These are phyloP conservation scores for Chloroclystis v-ata DNA, from an alignment of 2,888 invertebrate genomes.

Conservation along the genomic window DNA sequence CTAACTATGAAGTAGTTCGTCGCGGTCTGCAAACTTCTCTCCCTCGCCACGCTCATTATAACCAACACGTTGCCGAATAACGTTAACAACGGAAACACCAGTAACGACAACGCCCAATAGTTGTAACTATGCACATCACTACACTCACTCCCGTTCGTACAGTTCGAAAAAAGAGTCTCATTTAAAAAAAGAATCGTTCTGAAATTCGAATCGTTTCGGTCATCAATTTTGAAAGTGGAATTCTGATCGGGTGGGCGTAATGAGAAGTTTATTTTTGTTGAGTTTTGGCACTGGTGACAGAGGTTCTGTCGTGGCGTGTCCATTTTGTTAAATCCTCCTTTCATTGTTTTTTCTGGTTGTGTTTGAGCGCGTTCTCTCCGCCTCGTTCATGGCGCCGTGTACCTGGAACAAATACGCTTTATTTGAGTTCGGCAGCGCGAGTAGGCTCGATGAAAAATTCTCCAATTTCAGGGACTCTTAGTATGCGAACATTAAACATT, in stretches of 20 bases:
- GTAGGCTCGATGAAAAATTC: slow-evolving; percentile 15
- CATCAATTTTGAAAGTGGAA: slow-evolving; percentile 30
- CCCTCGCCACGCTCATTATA: slow-evolving; percentile 94
- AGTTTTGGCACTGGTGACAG: slow-evolving; percentile 47
- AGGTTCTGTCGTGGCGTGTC: slow-evolving; percentile 24
- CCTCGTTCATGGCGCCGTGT: slow-evolving; percentile 23
- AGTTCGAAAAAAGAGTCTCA: slow-evolving; percentile 51
- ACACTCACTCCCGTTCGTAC: slow-evolving; percentile 50
- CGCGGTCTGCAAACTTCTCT: slow-evolving; percentile 94
- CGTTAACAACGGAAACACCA: slow-evolving; percentile 94
- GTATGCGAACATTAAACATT: slow-evolving; percentile 1
- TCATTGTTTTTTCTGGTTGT: not conserved
- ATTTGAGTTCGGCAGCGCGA: slow-evolving; percentile 15
- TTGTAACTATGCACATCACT: slow-evolving; percentile 78
- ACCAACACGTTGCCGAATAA: slow-evolving; percentile 98
- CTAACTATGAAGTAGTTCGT: slow-evolving; percentile 99
- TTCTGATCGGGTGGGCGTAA: slow-evolving; percentile 42
- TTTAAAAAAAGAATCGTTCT: slow-evolving; percentile 46
- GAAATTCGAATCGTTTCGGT: slow-evolving; percentile 39
- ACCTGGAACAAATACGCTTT: slow-evolving; percentile 28
- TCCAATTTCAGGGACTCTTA: slow-evolving; percentile 2
- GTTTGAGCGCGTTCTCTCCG: not conserved
- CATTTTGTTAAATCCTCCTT: slow-evolving; percentile 17
- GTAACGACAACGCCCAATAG: slow-evolving; percentile 91
- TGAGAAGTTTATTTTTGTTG: slow-evolving; percentile 44